Evolutionary conservation across 1,140 invertebrate genomes (phyloP).

Genomic region (Planococcus citri): DNA sequence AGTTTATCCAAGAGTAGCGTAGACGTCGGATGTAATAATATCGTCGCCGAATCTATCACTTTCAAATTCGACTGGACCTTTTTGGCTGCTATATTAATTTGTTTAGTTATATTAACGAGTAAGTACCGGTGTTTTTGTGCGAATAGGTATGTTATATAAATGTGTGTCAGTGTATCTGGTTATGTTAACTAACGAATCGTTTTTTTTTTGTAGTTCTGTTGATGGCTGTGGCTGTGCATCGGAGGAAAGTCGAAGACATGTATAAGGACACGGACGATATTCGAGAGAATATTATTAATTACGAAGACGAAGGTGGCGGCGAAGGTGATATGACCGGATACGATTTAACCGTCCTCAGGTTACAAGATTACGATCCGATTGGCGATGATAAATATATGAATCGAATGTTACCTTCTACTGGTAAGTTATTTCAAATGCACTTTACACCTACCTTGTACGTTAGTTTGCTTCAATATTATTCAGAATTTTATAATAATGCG

Average conservation of each 20-base stretch:
- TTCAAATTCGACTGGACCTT: slow-evolving; percentile 74
- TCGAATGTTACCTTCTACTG: slow-evolving; percentile 14
- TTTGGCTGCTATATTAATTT: slow-evolving; percentile 67
- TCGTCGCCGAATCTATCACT: slow-evolving; percentile 54
- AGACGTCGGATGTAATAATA: slow-evolving; percentile 52
- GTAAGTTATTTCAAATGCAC: no score
- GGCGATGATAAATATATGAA: slow-evolving; percentile 22
- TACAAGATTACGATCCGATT: slow-evolving; percentile 41
- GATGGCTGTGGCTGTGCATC: slow-evolving; percentile 73
- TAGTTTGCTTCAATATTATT: no score
- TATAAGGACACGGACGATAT: slow-evolving; percentile 92
- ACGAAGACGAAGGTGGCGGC: slow-evolving; percentile 92
- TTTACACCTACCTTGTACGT: no score
- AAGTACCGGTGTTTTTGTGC: slow-evolving; percentile 32
- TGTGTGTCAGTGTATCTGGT: background rate
- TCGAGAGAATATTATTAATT: slow-evolving; percentile 91
- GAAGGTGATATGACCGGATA: slow-evolving; percentile 86
- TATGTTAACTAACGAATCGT: slow-evolving; percentile 19
- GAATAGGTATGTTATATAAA: background rate
- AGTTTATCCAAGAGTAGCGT: slow-evolving; percentile 47
- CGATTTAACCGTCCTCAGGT: slow-evolving; percentile 77
- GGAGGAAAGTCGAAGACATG: slow-evolving; percentile 66
- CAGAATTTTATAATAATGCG: no score
- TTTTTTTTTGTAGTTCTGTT: slow-evolving; percentile 51
- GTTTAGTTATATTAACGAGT: slow-evolving; percentile 60